Percentiles rank a stretch among this genome's conserved stretches.
Conservation (phyloP, 2,888 invertebrate species). For the Euclidia mi region DNA sequence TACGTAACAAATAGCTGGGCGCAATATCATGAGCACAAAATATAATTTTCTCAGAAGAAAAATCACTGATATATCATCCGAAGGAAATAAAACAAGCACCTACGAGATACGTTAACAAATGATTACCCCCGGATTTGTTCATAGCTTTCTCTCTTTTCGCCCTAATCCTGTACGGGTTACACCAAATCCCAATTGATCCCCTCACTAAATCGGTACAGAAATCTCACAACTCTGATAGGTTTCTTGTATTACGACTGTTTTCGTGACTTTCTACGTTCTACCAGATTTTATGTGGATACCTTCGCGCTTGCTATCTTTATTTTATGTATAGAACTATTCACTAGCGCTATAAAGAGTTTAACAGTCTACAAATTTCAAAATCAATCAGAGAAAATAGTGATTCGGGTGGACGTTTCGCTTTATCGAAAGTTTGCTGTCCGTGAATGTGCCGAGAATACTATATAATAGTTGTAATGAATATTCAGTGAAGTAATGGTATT, state of each 20-base stretch:
- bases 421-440: too few species aligned
- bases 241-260: slow-evolving; percentile 27
- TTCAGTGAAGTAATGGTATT: too few species aligned
- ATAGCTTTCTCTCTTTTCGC: slow-evolving; percentile 32
- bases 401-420: too few species aligned
- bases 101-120: slow-evolving; percentile 36
- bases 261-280: slow-evolving; percentile 13
- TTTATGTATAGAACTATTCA: slow-evolving; percentile 9
- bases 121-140: slow-evolving; percentile 50
- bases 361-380: too few species aligned
- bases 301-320: slow-evolving; percentile 12
- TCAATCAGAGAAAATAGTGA: too few species aligned
- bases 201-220: slow-evolving; percentile 60
- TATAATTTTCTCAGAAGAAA: neutral
- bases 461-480: too few species aligned
- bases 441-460: too few species aligned
- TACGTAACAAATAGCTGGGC: too few species aligned
- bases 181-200: slow-evolving; percentile 59
- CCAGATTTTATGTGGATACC: slow-evolving; percentile 24
- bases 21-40: neutral
- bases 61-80: neutral
- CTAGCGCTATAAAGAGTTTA: too few species aligned
- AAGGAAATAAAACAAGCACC: neutral
- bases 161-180: slow-evolving; percentile 52
- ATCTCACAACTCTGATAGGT: slow-evolving; percentile 30